These are phyloP conservation scores for Salvelinus fontinalis DNA, from an alignment of 2,113 vertebrate genomes.

Conservation along the genomic window DNA sequence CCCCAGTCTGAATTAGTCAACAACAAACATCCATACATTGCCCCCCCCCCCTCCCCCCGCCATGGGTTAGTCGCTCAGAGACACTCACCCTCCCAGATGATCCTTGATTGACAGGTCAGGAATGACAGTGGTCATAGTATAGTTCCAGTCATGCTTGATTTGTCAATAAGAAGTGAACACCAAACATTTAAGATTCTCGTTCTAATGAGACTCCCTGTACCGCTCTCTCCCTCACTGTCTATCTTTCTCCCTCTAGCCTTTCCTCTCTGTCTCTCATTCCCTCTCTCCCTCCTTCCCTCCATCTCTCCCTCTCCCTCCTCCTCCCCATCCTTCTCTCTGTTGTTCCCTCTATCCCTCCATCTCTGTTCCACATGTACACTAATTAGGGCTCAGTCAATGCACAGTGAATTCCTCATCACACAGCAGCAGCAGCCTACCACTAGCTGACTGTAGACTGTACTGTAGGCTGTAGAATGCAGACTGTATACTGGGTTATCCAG, in stretches of 20 bases:
- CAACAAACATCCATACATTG: too few species aligned
- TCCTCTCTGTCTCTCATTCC: not conserved
- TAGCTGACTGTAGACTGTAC: not conserved
- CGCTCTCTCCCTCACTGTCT: not conserved
- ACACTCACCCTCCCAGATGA: not conserved
- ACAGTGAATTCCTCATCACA: not conserved
- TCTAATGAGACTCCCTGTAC: not conserved
- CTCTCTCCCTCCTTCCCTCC: not conserved
- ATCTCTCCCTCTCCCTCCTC: not conserved
- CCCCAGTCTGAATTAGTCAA: not conserved
- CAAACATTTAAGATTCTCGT: not conserved
- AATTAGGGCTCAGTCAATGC: slow-evolving; percentile 43
- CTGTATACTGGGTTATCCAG: too few species aligned
- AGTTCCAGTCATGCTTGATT: not conserved
- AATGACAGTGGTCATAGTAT: not conserved
- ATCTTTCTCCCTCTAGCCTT: not conserved
- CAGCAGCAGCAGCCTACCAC: not conserved
- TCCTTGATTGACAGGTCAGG: not conserved
- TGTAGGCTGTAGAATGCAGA: too few species aligned
- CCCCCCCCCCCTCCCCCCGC: not conserved
- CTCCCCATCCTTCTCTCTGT: not conserved
- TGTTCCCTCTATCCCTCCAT: not conserved
- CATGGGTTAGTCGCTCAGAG: not conserved
- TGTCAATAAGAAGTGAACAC: not conserved
- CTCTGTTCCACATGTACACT: slow-evolving; percentile 23